Conservation (phyloP, 2,113 vertebrate genomes). For the Murina feae region DNA sequence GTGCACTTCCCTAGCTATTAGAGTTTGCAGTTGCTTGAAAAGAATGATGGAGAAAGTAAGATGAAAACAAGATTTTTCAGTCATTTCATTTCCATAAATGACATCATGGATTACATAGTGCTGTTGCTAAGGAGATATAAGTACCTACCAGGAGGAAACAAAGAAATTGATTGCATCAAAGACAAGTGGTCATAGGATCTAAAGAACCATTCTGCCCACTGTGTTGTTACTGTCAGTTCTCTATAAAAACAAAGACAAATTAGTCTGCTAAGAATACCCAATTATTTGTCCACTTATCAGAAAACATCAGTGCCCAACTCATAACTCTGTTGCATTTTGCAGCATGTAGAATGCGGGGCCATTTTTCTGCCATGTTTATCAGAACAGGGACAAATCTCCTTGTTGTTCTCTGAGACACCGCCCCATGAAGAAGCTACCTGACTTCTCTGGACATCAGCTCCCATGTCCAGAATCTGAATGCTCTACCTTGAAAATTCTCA, state of each 20-base stretch:
- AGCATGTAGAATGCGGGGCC: background rate
- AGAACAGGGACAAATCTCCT: background rate
- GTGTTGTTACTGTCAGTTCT: constrained; percentile 27
- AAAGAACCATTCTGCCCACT: background rate
- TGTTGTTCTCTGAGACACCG: background rate
- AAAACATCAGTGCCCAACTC: background rate
- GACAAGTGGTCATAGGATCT: background rate
- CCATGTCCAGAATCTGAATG: background rate
- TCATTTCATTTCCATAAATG: constrained; percentile 16
- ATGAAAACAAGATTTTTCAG: background rate
- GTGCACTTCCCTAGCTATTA: background rate
- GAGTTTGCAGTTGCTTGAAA: background rate
- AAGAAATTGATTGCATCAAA: constrained; percentile 18
- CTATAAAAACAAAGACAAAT: background rate
- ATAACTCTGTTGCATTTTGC: background rate
- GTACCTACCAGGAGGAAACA: constrained; percentile 8
- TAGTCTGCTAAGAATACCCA: background rate
- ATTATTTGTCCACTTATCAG: constrained; percentile 27
- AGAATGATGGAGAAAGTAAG: background rate
- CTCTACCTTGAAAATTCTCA: background rate
- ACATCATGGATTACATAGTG: constrained; percentile 12
- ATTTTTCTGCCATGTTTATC: constrained; percentile 14
- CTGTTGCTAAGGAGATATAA: constrained; percentile 48
- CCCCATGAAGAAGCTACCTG: no score
- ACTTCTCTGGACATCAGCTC: no score